Conservation (phyloP, 2,113 vertebrate genomes). For the Baryphthengus martii region DNA sequence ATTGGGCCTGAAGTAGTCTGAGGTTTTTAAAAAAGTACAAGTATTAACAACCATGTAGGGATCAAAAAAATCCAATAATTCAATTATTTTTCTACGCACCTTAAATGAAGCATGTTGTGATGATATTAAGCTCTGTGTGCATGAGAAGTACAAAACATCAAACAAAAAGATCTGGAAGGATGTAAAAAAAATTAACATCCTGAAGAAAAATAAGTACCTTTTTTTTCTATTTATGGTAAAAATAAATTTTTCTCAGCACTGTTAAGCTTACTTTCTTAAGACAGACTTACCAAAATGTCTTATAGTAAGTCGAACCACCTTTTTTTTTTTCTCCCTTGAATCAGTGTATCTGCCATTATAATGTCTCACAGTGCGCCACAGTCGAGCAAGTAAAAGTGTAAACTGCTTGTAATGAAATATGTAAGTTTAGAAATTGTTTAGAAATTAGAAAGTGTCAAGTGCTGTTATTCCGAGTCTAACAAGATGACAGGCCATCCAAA, state of each 20-base stretch:
- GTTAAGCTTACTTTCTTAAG: not conserved
- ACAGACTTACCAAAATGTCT: not conserved
- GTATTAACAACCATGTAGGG: not conserved
- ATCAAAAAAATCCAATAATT: not conserved
- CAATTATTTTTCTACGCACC: not conserved
- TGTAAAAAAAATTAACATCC: not conserved
- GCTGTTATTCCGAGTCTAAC: not conserved
- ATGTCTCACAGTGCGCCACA: not conserved
- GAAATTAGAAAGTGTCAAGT: not conserved
- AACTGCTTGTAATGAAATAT: not conserved
- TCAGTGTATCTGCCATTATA: not conserved
- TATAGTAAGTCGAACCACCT: not conserved
- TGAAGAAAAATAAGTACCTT: not conserved
- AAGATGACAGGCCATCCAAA: not conserved
- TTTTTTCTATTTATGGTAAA: not conserved
- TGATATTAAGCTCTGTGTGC: not conserved
- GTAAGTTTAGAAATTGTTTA: not conserved
- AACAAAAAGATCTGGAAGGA: not conserved
- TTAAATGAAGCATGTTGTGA: not conserved
- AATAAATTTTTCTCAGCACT: not conserved
- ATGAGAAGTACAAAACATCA: not conserved
- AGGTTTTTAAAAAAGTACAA: not conserved
- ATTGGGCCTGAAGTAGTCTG: not conserved
- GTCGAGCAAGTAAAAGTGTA: not conserved
- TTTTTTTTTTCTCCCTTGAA: not conserved